These are phyloP conservation scores for Minunthozetes semirufus DNA, from an alignment of 2,888 invertebrate genomes.

Conservation along the genomic window DNA sequence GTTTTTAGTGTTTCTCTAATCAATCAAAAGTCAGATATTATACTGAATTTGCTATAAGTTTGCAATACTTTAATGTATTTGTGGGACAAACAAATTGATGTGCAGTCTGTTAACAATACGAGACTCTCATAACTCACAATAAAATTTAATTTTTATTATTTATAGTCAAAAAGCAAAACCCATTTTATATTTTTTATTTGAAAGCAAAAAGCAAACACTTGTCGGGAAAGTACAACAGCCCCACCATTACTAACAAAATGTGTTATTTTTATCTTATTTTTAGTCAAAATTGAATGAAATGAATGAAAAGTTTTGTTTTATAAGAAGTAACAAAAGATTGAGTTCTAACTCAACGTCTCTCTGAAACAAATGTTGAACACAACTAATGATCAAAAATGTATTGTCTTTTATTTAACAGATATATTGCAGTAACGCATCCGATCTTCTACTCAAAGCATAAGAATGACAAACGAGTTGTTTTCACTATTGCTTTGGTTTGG, in stretches of 20 bases:
- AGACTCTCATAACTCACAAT: constrained; percentile 7
- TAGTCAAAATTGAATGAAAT: not conserved
- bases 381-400: not conserved
- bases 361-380: not conserved
- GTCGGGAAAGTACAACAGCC: not conserved
- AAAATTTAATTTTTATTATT: constrained; percentile 5
- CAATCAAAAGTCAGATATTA: not conserved
- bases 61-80: not conserved
- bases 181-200: not conserved
- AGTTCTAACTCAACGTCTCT: not conserved
- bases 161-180: not conserved
- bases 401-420: constrained; percentile 58
- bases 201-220: constrained; percentile 5
- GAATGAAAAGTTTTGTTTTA: not conserved
- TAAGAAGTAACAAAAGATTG: not conserved
- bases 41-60: not conserved
- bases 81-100: not conserved
- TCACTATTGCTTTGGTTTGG: constrained; percentile 94
- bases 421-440: constrained; percentile 96
- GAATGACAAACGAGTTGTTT: constrained; percentile 85
- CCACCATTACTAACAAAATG: not conserved
- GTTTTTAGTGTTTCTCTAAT: not conserved
- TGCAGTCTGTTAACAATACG: not conserved
- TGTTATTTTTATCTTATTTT: not conserved
- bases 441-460: constrained; percentile 98